phyloP scores from a whole-genome alignment of 2,888 invertebrate species.

The Helicoverpa assulta region DNA sequence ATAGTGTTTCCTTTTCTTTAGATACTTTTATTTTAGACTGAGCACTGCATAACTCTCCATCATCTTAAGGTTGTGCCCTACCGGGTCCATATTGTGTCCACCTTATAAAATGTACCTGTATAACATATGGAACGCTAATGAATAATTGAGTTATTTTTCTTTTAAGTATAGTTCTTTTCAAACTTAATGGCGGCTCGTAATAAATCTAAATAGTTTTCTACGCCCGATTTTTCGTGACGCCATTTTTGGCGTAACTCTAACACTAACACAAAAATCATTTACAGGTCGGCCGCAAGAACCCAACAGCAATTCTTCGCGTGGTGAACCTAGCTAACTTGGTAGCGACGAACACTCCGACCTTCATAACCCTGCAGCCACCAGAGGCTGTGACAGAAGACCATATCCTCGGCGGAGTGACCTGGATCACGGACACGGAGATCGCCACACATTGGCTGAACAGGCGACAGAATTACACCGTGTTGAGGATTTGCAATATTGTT shows the following conservation, averaged over 20 bases:
- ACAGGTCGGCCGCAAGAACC: slow-evolving; percentile 93
- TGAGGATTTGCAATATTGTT: slow-evolving; percentile 90
- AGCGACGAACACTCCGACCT: slow-evolving; percentile 64
- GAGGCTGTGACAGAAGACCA: slow-evolving; percentile 90
- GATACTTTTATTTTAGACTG: neutral
- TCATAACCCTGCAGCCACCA: slow-evolving; percentile 82
- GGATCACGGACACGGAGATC: slow-evolving; percentile 92
- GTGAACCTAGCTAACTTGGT: slow-evolving; percentile 86
- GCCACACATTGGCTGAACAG: slow-evolving; percentile 96
- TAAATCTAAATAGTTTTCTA: too few relatives aligned
- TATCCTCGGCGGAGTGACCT: slow-evolving; percentile 92
- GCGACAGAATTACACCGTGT: slow-evolving; percentile 93
- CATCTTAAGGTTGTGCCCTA: too few relatives aligned
- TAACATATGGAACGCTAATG: too few relatives aligned
- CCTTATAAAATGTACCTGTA: too few relatives aligned
- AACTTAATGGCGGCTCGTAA: too few relatives aligned
- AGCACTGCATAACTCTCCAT: too few relatives aligned
- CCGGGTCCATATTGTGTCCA: too few relatives aligned
- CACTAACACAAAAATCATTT: neutral
- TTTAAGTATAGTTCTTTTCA: too few relatives aligned
- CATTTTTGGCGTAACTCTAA: too few relatives aligned
- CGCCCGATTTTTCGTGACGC: too few relatives aligned
- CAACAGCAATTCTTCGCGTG: slow-evolving; percentile 92
- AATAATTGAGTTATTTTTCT: too few relatives aligned
- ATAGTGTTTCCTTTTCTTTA: neutral